Percentiles rank a stretch among this genome's conserved stretches.
Evolutionary conservation across 2,888 invertebrate species (phyloP).

Genomic region (Charanyca ferruginea): DNA sequence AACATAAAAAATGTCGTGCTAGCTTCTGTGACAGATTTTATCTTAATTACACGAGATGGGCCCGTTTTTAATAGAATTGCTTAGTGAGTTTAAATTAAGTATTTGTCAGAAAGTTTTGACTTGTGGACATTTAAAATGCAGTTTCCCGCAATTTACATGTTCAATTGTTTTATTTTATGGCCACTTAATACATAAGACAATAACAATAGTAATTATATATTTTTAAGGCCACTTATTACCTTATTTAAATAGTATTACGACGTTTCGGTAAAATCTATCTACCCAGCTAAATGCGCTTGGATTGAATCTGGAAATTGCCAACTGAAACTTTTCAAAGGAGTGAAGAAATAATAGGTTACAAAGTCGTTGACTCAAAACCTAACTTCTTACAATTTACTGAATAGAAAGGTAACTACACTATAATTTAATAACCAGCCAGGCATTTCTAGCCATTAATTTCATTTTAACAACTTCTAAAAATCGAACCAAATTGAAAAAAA

Average conservation of each 20-base stretch:
- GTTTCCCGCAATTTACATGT: neutral
- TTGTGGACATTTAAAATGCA: too few species aligned
- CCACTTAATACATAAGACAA: neutral
- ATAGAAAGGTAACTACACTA: neutral
- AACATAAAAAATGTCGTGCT: slow-evolving; percentile 62
- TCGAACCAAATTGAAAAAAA: slow-evolving; percentile 61
- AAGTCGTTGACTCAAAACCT: neutral
- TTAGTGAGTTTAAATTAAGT: slow-evolving; percentile 49
- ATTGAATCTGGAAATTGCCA: neutral
- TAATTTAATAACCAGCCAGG: slow-evolving; percentile 47
- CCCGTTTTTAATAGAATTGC: slow-evolving; percentile 63
- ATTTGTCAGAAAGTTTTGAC: slow-evolving; percentile 38
- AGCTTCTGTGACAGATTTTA: slow-evolving; percentile 66
- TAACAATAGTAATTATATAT: too few species aligned
- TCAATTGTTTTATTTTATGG: neutral
- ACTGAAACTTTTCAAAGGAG: slow-evolving; percentile 10
- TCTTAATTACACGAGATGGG: slow-evolving; percentile 72
- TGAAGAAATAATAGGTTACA: neutral
- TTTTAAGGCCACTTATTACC: too few species aligned
- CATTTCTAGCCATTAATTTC: slow-evolving; percentile 30
- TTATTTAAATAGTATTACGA: too few species aligned
- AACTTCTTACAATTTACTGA: neutral
- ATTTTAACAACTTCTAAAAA: slow-evolving; percentile 42
- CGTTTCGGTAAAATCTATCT: too few species aligned
- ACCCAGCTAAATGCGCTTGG: too few species aligned